Base-by-base conservation (phyloP, 1,140 invertebrate species). In the Tetramorium simillimum region DNA sequence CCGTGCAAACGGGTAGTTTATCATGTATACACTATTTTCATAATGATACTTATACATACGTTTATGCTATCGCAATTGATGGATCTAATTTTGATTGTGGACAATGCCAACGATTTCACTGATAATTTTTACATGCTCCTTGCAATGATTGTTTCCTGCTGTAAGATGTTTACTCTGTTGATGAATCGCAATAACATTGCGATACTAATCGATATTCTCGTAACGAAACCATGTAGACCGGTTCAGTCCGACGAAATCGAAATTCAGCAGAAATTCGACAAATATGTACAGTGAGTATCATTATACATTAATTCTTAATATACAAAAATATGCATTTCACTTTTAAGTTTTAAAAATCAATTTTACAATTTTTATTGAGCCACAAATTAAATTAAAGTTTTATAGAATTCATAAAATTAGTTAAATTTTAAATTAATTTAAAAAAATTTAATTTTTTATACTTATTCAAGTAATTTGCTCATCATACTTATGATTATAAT, bases 91-190 rank as follows among this genome's bases (percentile, higher is more conserved):
- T 78, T 46, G n/a, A 85, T 4, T 77, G 86, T 78, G n/a, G 28
- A 82, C 9, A 81, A 87, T 75, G 40, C 82, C 14, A 40, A 91
- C 3, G 56, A 77, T 7, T 80, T 90, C 1, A 86, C 88, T 0
- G 86, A 90, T 46, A 92, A 88, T 86, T 86, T 88, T 2, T 90
- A 85, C 49, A 86, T 91, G 43, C 56, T 86, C 18, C 46, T 92
- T 0, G 85, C 89, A 6, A 65, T 90, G 14, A 40, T 73, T 1
- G 87, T 86, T 16, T 80, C 56, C 0, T 75, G 77, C 12, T 78
- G 60, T 3, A 92, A 92, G 53, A n/a, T 82, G 5, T 33, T 51
- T 2, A 90, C 82, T 33, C 12, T 90, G 10, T 21, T 84, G 21
- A 2, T 82, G 2, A 84, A 81, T 56, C 82, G 91, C 0, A 18